phyloP scores from a whole-genome alignment of 2,113 vertebrate species.

The Pseudorasbora parva region DNA sequence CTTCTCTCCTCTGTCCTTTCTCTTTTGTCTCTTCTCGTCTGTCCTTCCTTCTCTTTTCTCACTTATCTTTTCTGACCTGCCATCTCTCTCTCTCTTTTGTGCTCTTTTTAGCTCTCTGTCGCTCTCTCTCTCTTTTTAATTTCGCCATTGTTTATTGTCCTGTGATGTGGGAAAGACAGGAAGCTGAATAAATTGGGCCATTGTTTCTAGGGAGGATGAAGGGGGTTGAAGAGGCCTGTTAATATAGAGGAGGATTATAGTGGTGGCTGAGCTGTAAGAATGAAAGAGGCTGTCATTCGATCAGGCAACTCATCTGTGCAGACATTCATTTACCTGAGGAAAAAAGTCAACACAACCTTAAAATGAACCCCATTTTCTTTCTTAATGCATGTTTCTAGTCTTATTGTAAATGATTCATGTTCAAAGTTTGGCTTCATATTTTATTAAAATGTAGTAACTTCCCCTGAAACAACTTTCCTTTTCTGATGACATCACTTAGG shows the following conservation, averaged over 20 bases:
- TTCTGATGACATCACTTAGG: neutral
- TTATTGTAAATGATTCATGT: neutral
- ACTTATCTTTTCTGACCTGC: conserved; percentile 8
- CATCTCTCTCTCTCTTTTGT: conserved; percentile 8
- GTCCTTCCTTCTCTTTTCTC: conserved; percentile 33
- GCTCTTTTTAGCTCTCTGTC: neutral
- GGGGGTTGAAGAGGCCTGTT: neutral
- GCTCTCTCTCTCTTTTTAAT: conserved; percentile 35
- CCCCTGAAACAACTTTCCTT: neutral
- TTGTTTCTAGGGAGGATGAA: conserved; percentile 44
- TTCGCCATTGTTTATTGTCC: conserved; percentile 30
- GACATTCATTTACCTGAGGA: neutral
- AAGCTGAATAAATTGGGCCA: conserved; percentile 31
- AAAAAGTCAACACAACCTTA: neutral
- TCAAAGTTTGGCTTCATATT: neutral
- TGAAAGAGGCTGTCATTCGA: neutral
- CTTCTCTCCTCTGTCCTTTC: conserved; percentile 31
- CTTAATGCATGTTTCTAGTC: neutral
- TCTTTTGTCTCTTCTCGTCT: conserved; percentile 39
- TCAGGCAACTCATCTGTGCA: neutral
- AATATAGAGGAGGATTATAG: conserved; percentile 13
- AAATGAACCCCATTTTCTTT: neutral
- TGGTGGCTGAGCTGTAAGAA: neutral
- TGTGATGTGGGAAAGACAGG: conserved; percentile 44
- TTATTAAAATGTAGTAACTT: neutral